Percentiles rank a stretch among this genome's conserved stretches.
Evolutionary conservation across 2,113 vertebrate species (phyloP).

Genomic region (Dinomys branickii): DNA sequence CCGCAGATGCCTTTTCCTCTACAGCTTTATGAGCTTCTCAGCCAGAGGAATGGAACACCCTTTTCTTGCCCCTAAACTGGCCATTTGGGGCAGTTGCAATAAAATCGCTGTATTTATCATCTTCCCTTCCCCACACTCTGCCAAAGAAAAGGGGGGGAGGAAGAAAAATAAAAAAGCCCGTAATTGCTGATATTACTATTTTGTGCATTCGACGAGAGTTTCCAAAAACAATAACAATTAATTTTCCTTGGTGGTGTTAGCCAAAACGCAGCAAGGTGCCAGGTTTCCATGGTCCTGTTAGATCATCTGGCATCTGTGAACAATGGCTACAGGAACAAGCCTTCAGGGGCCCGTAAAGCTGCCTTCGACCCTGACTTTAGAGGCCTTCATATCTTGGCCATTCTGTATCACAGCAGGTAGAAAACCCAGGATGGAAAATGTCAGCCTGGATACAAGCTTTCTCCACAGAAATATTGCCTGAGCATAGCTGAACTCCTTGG

Average conservation of each 20-base stretch:
- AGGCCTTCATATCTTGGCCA: slow-evolving; percentile 64
- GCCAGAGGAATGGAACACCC: slow-evolving; percentile 58
- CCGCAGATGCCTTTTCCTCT: not conserved
- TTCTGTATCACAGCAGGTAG: slow-evolving; percentile 79
- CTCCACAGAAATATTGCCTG: slow-evolving; percentile 76
- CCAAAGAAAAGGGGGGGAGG: not conserved
- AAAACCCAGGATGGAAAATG: slow-evolving; percentile 78
- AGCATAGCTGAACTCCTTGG: slow-evolving; percentile 74
- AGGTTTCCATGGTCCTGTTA: slow-evolving; percentile 71
- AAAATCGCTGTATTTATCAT: slow-evolving; percentile 54
- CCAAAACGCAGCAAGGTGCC: slow-evolving; percentile 72
- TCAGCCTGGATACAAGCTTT: slow-evolving; percentile 74
- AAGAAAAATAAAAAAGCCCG: not conserved
- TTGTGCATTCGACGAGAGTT: slow-evolving; percentile 42
- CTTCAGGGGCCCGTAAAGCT: slow-evolving; percentile 63
- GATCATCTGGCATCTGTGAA: slow-evolving; percentile 74
- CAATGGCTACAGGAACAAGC: slow-evolving; percentile 72
- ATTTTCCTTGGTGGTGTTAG: slow-evolving; percentile 72
- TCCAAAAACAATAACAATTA: slow-evolving; percentile 81
- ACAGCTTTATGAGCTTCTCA: slow-evolving; percentile 54
- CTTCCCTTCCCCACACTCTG: not conserved
- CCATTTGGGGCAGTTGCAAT: slow-evolving; percentile 37
- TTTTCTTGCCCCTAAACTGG: slow-evolving; percentile 9
- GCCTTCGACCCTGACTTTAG: not conserved
- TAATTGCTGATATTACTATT: slow-evolving; percentile 66